phyloP scores from a whole-genome alignment of 1,140 invertebrate species.

The Drosophila jambulina region DNA sequence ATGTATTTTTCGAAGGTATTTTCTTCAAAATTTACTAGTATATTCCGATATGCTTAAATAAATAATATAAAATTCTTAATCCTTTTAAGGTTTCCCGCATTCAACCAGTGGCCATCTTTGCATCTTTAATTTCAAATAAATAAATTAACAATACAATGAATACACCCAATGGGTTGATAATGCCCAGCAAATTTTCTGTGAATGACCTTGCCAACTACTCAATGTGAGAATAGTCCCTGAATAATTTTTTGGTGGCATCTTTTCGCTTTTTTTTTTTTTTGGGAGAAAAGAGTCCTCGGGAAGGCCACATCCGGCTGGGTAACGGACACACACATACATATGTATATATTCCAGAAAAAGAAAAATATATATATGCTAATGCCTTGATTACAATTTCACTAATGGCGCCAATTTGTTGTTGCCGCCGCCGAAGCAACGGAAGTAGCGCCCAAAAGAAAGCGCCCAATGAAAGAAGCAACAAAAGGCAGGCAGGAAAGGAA shows the following conservation, averaged over 20 bases:
- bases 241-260: slow-evolving; percentile 27
- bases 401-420: slow-evolving; percentile 79
- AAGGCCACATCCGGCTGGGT: slow-evolving; percentile 17
- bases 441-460: slow-evolving; percentile 33
- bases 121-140: slow-evolving; percentile 1
- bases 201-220: slow-evolving; percentile 39
- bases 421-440: slow-evolving; percentile 43
- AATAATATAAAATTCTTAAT: background rate
- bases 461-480: slow-evolving; percentile 46
- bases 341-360: slow-evolving; percentile 6
- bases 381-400: slow-evolving; percentile 74
- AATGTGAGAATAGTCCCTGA: slow-evolving; percentile 22
- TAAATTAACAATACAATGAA: slow-evolving; percentile 1
- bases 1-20: too few relatives aligned
- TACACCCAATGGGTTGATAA: slow-evolving; percentile 4
- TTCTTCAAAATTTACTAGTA: too few relatives aligned
- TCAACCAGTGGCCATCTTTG: background rate
- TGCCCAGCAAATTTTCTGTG: slow-evolving; percentile 17
- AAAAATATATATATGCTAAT: slow-evolving; percentile 37
- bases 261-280: background rate
- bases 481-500: slow-evolving; percentile 29
- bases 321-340: slow-evolving; percentile 7
- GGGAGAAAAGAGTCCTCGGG: slow-evolving; percentile 9
- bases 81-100: too few relatives aligned
- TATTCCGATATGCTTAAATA: background rate